Conservation (phyloP, 1,140 invertebrate genomes). For the Spodoptera litura region DNA sequence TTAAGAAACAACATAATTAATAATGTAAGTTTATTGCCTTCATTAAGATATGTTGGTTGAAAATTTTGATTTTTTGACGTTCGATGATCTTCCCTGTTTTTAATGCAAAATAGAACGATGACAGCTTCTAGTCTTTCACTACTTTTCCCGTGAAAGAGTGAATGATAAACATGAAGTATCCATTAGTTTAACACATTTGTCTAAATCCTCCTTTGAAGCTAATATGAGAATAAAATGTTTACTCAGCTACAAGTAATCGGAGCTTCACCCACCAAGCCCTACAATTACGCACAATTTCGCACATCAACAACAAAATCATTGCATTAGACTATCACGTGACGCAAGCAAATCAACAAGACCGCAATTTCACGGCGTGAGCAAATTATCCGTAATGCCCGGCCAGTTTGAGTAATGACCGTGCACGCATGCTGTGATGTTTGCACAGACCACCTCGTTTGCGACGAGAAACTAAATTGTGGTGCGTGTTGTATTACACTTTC, state of each 20-base stretch:
- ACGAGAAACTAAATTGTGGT: slow-evolving; percentile 45
- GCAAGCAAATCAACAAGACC: slow-evolving; percentile 42
- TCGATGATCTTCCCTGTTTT: too few species aligned
- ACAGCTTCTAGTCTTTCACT: too few species aligned
- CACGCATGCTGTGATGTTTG: slow-evolving; percentile 34
- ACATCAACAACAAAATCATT: not conserved
- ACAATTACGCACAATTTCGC: slow-evolving; percentile 9
- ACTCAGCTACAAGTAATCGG: too few species aligned
- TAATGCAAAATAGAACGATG: too few species aligned
- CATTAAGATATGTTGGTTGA: not conserved
- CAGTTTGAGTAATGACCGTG: slow-evolving; percentile 41
- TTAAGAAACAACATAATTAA: not conserved
- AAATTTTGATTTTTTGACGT: too few species aligned
- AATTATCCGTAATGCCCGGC: slow-evolving; percentile 49
- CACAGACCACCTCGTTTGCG: slow-evolving; percentile 36
- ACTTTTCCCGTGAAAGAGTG: too few species aligned
- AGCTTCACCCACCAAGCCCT: not conserved
- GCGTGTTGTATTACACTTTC: slow-evolving; percentile 37
- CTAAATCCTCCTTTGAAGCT: too few species aligned
- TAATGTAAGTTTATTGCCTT: too few species aligned
- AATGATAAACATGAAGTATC: too few species aligned
- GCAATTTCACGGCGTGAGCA: slow-evolving; percentile 46
- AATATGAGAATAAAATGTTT: too few species aligned
- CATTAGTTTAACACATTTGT: too few species aligned
- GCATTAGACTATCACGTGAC: slow-evolving; percentile 34